phyloP scores from a whole-genome alignment of 2,797 vertebrate species.

The Hypotaenidia okinawae region DNA sequence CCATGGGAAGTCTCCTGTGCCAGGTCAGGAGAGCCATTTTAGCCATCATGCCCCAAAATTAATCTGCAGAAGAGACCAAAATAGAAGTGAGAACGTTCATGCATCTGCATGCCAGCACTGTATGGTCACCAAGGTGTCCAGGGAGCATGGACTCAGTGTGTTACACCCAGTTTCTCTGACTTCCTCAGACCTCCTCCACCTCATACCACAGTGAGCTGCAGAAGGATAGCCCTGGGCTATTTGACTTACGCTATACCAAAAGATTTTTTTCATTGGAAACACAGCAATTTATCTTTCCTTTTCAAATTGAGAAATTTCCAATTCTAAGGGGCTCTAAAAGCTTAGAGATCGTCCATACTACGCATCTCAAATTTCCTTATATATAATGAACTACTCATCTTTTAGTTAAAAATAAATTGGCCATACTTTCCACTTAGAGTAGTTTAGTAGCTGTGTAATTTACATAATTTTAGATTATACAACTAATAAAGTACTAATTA shows the following conservation, averaged over 20 bases:
- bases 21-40: background rate
- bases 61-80: background rate
- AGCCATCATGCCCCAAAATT: background rate
- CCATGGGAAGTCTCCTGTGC: background rate
- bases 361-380: background rate
- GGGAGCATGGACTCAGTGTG: background rate
- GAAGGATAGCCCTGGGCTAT: background rate
- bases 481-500: slow-evolving; percentile 43
- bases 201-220: background rate
- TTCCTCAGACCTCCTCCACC: background rate
- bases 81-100: background rate
- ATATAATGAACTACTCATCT: background rate
- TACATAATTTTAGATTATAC: slow-evolving; percentile 55
- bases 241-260: background rate
- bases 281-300: background rate
- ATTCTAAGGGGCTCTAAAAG: background rate
- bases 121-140: rapidly evolving
- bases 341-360: background rate
- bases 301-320: background rate
- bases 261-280: background rate
- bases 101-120: rapidly evolving
- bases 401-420: slow-evolving; percentile 37
- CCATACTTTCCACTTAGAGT: background rate
- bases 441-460: slow-evolving; percentile 29
- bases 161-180: background rate